A percentile compares a stretch with the other conserved stretches of the same genome.
Evolutionary conservation across 35 echinoderm and acorn worm species (phyloP).

Genomic region (Apostichopus californicus): DNA sequence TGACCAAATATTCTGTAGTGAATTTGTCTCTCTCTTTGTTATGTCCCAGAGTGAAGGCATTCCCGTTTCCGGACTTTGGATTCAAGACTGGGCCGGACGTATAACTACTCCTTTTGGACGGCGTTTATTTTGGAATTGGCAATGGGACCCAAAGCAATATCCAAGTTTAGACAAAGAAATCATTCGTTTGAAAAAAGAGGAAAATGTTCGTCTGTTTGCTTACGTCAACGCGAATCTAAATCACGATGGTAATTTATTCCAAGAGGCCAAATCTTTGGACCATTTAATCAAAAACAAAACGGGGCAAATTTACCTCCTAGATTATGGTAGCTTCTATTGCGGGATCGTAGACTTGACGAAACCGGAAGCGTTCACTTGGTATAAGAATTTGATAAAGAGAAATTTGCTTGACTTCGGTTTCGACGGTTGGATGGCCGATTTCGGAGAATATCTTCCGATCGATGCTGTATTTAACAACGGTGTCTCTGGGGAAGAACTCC

Average conservation of each 20-base stretch:
- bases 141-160: conserved; percentile 89
- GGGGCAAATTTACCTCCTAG: conserved; percentile 77
- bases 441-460: conserved; percentile 89
- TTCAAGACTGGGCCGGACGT: conserved; percentile 91
- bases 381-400: conserved; percentile 76
- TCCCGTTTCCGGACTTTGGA: conserved; percentile 80
- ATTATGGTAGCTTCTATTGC: conserved; percentile 88
- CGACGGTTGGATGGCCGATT: conserved; percentile 95
- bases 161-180: conserved; percentile 77
- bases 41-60: conserved; percentile 39
- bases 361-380: conserved; percentile 80
- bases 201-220: conserved; percentile 55
- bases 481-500: conserved; percentile 62
- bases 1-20: too few species aligned
- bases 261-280: conserved; percentile 63
- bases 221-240: conserved; percentile 89
- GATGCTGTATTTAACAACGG: conserved; percentile 85
- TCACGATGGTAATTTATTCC: conserved; percentile 72
- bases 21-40: not conserved
- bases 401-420: conserved; percentile 90
- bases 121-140: conserved; percentile 94
- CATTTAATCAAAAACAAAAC: conserved; percentile 70
- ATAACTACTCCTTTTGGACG: conserved; percentile 86
- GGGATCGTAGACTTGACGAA: conserved; percentile 93
- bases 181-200: conserved; percentile 58